Percentiles rank a stretch among this genome's conserved stretches.
Conservation (phyloP, 2,113 vertebrate genomes). For the Pangasianodon hypophthalmus region DNA sequence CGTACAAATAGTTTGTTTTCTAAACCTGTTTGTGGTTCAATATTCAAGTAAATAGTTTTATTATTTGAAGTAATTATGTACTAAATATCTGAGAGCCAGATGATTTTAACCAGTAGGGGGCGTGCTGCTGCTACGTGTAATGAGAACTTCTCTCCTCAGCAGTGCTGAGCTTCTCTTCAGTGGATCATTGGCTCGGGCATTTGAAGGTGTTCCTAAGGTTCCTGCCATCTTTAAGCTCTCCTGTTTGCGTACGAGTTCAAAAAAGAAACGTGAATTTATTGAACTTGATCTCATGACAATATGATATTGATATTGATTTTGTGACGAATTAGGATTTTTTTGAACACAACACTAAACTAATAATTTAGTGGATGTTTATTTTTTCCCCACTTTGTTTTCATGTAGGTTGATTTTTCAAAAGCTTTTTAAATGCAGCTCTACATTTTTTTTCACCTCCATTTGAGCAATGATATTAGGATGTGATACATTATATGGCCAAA, state of each 20-base stretch:
- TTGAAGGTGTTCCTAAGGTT: neutral
- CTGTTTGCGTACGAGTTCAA: neutral
- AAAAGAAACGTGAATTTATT: too few relatives aligned
- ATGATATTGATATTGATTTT: neutral
- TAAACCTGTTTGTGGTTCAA: neutral
- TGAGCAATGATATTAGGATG: neutral
- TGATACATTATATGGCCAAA: neutral
- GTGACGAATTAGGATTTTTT: neutral
- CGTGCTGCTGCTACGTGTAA: neutral
- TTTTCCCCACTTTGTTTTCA: neutral
- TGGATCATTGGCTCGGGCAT: neutral
- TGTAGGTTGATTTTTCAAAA: neutral
- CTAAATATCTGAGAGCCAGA: neutral
- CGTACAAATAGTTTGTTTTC: neutral
- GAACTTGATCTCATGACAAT: neutral
- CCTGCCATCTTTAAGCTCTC: neutral
- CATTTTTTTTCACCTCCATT: neutral
- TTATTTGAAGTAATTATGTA: neutral
- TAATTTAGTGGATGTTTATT: neutral
- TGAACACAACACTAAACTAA: neutral
- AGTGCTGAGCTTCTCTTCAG: neutral
- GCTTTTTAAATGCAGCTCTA: neutral
- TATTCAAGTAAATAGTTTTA: neutral
- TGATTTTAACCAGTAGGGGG: neutral
- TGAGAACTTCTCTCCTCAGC: neutral